Evolutionary conservation across 2,113 vertebrate genomes (phyloP), one percentile per base, ranked within the genome.

Genomic region (Bubo bubo): DNA sequence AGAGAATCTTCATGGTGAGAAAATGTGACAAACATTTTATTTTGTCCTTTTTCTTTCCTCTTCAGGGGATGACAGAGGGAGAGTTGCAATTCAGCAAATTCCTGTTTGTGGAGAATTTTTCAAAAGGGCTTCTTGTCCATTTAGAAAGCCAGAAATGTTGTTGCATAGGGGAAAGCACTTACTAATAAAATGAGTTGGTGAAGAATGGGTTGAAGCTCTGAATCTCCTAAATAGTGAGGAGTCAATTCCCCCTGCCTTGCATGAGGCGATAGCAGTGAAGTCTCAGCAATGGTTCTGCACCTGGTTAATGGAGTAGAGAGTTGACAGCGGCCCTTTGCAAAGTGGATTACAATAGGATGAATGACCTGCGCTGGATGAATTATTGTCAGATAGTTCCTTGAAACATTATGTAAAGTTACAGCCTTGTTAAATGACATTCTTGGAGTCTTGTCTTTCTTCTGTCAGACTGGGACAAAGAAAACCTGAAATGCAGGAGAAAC

Each of bases 361-460:
- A 94, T 88, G 72, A 89, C 76, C 64, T 53, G 37, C 55, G 55
- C 59, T 56, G 84, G 47, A 87, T 81, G 64, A 95, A 87, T 93
- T 85, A 95, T 30, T 76, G 56, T 64, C 52, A 96, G 86, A 72
- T 23, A 79, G 81, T 43, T 93, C 64, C 79, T 79, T 84, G 68
- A 89, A 95, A 94, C 75, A 79, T 71, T 84, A 94, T 47, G 64
- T 84, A 94, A 96, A 86, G 82, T 90, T 97, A 92, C 79, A 94
- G 73, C 52, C 70, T 60, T 79, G 77, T 72, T 87, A 90, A 74
- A 72, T n/a, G 60, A 63, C 39, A 53, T 82, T 94, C 73, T 79
- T 81, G 26, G 59, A 80, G 60, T 91, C 37, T 27, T 91, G 49
- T 81, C 79, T 56, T 76, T 90, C 62, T 86, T 94, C 50, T 1